A percentile compares a stretch with the other conserved stretches of the same genome.
Evolutionary conservation across 2,797 vertebrate species (phyloP).

Genomic region (Steatocranus sp.): DNA sequence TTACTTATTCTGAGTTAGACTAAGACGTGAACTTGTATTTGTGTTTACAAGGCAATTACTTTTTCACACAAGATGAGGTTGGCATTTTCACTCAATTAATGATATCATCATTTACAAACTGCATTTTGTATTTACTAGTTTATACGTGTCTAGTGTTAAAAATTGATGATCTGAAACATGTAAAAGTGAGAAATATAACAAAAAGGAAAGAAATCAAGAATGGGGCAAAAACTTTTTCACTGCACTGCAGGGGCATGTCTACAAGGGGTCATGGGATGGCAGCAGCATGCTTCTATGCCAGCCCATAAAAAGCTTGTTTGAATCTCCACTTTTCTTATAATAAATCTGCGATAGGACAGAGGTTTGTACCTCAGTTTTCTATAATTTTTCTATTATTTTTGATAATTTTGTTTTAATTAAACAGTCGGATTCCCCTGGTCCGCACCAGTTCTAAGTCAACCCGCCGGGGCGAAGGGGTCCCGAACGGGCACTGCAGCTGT

Average conservation of each 20-base stretch:
- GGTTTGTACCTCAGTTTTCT: neutral
- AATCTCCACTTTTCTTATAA: neutral
- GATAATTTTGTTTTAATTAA: neutral
- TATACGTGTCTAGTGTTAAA: neutral
- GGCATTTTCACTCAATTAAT: neutral
- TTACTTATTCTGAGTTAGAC: neutral
- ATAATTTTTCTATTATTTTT: neutral
- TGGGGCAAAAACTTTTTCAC: fast-evolving
- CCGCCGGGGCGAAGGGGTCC: neutral
- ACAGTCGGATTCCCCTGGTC: neutral
- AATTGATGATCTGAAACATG: neutral
- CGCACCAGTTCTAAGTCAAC: neutral
- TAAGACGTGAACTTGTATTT: neutral
- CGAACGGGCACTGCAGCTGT: fast-evolving
- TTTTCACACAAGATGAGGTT: neutral
- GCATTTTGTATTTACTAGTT: neutral
- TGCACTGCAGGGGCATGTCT: neutral
- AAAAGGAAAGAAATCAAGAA: neutral
- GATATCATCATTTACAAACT: neutral
- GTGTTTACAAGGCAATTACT: neutral
- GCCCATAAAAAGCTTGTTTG: neutral
- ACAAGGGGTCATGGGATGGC: neutral
- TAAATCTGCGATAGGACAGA: neutral
- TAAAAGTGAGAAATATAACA: neutral
- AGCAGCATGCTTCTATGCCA: neutral